phyloP scores from a whole-genome alignment of 1,140 invertebrate genomes.

The Brachionus angularis region DNA sequence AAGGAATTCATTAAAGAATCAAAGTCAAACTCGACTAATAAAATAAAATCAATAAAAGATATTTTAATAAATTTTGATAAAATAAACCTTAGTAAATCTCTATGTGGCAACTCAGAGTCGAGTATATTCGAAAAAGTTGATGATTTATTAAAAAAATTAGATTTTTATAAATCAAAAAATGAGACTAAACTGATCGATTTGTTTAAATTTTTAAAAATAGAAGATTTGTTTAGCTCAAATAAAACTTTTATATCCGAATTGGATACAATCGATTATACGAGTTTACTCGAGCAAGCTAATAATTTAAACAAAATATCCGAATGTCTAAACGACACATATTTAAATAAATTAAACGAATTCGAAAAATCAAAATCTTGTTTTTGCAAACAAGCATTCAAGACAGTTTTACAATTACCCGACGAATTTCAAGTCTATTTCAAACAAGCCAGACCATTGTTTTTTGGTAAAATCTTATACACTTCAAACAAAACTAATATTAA shows the following conservation, averaged over 20 bases:
- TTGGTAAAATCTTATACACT: slow-evolving; percentile 60
- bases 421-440: slow-evolving; percentile 58
- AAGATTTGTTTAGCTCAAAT: slow-evolving; percentile 4
- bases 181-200: neutral
- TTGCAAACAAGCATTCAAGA: slow-evolving; percentile 50
- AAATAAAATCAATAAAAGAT: neutral
- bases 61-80: neutral
- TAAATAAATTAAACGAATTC: neutral
- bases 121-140: neutral
- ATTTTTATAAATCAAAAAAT: neutral
- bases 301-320: slow-evolving; percentile 15
- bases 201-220: neutral
- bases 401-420: slow-evolving; percentile 42
- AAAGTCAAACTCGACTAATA: neutral
- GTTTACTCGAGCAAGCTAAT: slow-evolving; percentile 10
- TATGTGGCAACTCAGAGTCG: slow-evolving; percentile 1
- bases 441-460: slow-evolving; percentile 60
- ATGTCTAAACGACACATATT: slow-evolving; percentile 6
- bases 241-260: neutral
- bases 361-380: slow-evolving; percentile 53
- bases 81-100: neutral
- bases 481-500: slow-evolving; percentile 56
- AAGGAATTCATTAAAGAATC: neutral
- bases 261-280: neutral
- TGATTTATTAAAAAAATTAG: neutral